These are phyloP conservation scores for Syngnathus acus DNA, from an alignment of 2,797 vertebrate species.

Conservation along the genomic window DNA sequence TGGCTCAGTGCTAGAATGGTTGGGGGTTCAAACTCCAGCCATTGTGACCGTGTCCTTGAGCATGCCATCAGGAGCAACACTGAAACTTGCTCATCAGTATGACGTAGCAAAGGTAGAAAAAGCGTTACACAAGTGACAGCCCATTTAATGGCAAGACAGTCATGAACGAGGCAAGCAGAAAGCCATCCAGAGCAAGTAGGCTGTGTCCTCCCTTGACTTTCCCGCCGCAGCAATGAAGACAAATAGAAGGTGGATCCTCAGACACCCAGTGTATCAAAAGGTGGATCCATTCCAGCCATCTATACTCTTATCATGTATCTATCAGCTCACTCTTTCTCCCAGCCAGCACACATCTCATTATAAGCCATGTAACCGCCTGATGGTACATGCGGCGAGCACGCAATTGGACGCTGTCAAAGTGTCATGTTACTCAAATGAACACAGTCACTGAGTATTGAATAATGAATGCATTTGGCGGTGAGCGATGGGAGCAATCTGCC, in stretches of 20 bases:
- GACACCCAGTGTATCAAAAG: conserved; percentile 37
- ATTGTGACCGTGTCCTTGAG: too few relatives aligned
- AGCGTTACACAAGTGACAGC: too few relatives aligned
- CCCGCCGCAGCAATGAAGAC: conserved; percentile 24
- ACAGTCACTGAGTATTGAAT: conserved; percentile 29
- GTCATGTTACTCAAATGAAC: conserved; percentile 34
- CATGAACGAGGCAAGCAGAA: conserved; percentile 19
- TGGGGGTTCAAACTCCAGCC: too few relatives aligned
- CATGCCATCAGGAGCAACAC: too few relatives aligned
- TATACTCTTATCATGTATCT: conserved; percentile 10
- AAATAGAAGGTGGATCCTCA: conserved; percentile 42
- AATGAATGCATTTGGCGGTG: conserved; percentile 30
- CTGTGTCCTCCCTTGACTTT: conserved; percentile 13
- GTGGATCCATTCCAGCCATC: conserved; percentile 24
- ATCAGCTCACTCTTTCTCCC: conserved; percentile 25
- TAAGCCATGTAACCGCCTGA: conserved; percentile 28
- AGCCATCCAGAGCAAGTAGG: conserved; percentile 5
- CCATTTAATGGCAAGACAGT: conserved; percentile 18
- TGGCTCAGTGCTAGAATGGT: too few relatives aligned
- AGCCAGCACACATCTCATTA: conserved; percentile 25
- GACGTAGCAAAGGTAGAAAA: too few relatives aligned
- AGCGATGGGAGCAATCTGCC: conserved; percentile 20
- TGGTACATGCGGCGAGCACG: conserved; percentile 12
- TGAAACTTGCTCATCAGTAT: too few relatives aligned
- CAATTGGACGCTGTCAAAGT: conserved; percentile 32